Percentiles rank a stretch among this genome's conserved stretches.
Evolutionary conservation across 2,888 invertebrate genomes (phyloP).

Genomic region (Mythimna pallens): DNA sequence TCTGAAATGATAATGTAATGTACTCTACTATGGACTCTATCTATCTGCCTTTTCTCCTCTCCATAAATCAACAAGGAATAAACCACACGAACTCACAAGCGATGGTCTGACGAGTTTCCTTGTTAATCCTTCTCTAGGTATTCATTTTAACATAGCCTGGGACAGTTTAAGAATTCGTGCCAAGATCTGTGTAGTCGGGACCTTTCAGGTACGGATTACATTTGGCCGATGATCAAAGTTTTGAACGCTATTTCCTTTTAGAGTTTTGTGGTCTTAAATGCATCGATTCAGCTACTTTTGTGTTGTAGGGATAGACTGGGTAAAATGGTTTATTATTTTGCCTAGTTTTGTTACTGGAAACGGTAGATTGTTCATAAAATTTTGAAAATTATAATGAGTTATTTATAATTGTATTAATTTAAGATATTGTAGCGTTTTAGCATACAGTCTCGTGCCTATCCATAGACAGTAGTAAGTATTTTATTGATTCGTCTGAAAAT

Average conservation of each 20-base stretch:
- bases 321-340: slow-evolving; percentile 8
- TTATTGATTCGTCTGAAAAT: too few relatives aligned
- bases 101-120: slow-evolving; percentile 37
- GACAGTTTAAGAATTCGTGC: slow-evolving; percentile 83
- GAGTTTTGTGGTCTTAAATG: slow-evolving; percentile 70
- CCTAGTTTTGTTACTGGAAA: neutral
- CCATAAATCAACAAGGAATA: neutral
- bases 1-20: too few relatives aligned
- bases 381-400: neutral
- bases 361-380: neutral
- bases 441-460: too few relatives aligned
- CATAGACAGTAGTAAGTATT: too few relatives aligned
- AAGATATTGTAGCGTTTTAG: too few relatives aligned
- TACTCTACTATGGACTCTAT: too few relatives aligned
- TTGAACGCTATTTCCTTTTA: slow-evolving; percentile 72
- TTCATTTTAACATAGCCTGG: slow-evolving; percentile 71
- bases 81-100: neutral
- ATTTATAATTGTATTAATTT: too few relatives aligned
- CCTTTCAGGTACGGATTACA: slow-evolving; percentile 81
- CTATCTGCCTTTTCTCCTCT: neutral
- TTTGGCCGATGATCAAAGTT: slow-evolving; percentile 83
- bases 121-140: slow-evolving; percentile 51
- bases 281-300: slow-evolving; percentile 66
- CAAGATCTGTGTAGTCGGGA: slow-evolving; percentile 81
- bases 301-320: slow-evolving; percentile 36